A percentile compares a stretch with the other conserved stretches of the same genome.
These are phyloP conservation scores for Artemia sinica DNA, from an alignment of 2,888 invertebrate species.

Conservation along the genomic window DNA sequence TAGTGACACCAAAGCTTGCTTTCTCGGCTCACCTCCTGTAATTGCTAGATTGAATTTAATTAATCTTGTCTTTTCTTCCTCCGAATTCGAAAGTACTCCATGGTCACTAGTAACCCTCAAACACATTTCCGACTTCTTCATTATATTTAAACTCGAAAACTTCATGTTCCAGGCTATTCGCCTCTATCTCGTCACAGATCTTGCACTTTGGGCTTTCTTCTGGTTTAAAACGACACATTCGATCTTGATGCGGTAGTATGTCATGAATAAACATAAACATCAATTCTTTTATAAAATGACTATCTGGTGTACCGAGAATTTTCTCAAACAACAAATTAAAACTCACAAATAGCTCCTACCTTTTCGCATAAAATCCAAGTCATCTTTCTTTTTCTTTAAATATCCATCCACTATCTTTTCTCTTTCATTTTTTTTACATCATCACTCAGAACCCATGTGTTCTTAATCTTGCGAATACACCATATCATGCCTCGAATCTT, in stretches of 20 bases:
- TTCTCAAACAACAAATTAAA: background rate
- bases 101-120: background rate
- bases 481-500: background rate
- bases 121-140: background rate
- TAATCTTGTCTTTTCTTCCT: background rate
- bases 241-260: background rate
- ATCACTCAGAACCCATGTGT: too few relatives aligned
- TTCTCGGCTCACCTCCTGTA: background rate
- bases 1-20: background rate
- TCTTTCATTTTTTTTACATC: too few relatives aligned
- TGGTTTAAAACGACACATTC: background rate
- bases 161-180: background rate
- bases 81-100: background rate
- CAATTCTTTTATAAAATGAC: background rate
- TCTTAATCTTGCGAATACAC: background rate
- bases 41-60: background rate
- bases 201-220: background rate
- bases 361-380: background rate
- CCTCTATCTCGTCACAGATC: background rate
- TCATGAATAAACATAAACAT: background rate
- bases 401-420: background rate
- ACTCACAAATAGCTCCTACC: background rate
- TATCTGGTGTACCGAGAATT: background rate
- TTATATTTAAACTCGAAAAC: background rate
- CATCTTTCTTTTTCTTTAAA: background rate